These are phyloP conservation scores for Semibalanus balanoides DNA, from an alignment of 1,140 invertebrate genomes.

Conservation along the genomic window DNA sequence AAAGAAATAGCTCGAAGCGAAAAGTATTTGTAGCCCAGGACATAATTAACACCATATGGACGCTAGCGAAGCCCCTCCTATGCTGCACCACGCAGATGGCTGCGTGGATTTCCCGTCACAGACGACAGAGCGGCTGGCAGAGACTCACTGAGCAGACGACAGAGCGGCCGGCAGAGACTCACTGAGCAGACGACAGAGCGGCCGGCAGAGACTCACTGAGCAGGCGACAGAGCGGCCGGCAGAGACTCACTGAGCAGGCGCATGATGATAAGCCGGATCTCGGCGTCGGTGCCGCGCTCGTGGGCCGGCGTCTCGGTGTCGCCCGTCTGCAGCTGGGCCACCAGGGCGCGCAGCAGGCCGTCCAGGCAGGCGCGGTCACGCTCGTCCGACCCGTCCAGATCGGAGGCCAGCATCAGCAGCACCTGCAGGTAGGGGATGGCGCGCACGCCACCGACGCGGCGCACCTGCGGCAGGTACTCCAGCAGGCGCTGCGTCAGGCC, in stretches of 20 bases:
- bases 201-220: too few relatives aligned
- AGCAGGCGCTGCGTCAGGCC: conserved; percentile 48
- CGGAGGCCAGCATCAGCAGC: conserved; percentile 73
- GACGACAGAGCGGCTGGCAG: too few relatives aligned
- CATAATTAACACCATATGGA: too few relatives aligned
- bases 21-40: too few relatives aligned
- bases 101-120: too few relatives aligned
- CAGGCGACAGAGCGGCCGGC: too few relatives aligned
- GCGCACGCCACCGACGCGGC: conserved; percentile 53
- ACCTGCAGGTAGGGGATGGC: conserved; percentile 80
- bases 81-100: too few relatives aligned
- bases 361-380: conserved; percentile 61
- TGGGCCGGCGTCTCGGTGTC: conserved; percentile 27
- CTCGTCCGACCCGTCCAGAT: conserved; percentile 70
- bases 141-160: too few relatives aligned
- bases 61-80: too few relatives aligned
- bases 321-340: conserved; percentile 53
- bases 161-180: too few relatives aligned
- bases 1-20: too few relatives aligned
- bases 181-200: too few relatives aligned
- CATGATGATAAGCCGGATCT: conserved; percentile 79
- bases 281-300: conserved; percentile 45
- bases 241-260: conserved; percentile 52
- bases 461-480: conserved; percentile 43
- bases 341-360: conserved; percentile 51